These are phyloP conservation scores for Eremobia ochroleuca DNA, from an alignment of 2,888 invertebrate species.

Conservation along the genomic window DNA sequence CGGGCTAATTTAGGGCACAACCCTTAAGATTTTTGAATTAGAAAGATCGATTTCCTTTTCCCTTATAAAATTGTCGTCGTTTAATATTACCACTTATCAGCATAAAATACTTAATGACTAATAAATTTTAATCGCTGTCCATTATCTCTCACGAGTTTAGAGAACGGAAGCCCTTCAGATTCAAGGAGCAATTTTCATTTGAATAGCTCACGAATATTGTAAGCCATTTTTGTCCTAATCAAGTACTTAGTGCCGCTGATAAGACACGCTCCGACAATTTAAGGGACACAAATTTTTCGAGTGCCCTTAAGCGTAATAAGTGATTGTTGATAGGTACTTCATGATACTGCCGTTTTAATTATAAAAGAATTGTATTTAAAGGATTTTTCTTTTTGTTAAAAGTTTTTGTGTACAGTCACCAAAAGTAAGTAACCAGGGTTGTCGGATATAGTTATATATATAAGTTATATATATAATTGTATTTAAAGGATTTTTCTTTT, in stretches of 20 bases:
- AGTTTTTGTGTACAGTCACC: too few relatives aligned
- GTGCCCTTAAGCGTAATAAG: constrained; percentile 62
- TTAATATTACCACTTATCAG: not conserved
- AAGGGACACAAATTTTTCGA: constrained; percentile 71
- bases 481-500: too few relatives aligned
- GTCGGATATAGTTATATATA: too few relatives aligned
- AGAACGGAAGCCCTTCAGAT: constrained; percentile 46
- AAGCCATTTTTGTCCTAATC: constrained; percentile 78
- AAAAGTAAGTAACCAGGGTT: too few relatives aligned
- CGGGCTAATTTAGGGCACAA: too few relatives aligned
- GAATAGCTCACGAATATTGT: constrained; percentile 64
- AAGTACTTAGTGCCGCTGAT: constrained; percentile 76
- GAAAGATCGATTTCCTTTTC: not conserved
- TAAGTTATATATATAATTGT: too few relatives aligned
- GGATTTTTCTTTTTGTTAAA: too few relatives aligned
- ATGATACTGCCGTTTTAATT: constrained; percentile 36
- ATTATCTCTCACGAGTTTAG: constrained; percentile 41
- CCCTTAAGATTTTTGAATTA: not conserved
- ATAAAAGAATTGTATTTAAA: not conserved
- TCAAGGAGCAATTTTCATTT: constrained; percentile 57
- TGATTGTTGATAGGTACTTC: constrained; percentile 62
- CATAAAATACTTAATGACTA: constrained; percentile 35
- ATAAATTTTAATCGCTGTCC: constrained; percentile 49
- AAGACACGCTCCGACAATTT: constrained; percentile 80
- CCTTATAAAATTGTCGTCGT: not conserved